These are phyloP conservation scores for Notocelia uddmanniana DNA, from an alignment of 2,888 invertebrate genomes.

Conservation along the genomic window DNA sequence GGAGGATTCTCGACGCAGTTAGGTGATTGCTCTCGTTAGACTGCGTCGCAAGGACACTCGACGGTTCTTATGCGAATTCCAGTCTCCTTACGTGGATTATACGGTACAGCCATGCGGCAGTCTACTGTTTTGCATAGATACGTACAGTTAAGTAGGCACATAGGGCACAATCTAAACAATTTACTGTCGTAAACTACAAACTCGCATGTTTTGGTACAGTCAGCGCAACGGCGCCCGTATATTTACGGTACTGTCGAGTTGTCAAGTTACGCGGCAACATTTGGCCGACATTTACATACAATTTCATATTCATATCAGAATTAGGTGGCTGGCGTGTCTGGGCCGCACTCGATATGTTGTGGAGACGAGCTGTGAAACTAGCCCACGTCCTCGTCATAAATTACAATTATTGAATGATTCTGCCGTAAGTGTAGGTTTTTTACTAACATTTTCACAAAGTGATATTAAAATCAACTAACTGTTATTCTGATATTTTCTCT, in stretches of 20 bases:
- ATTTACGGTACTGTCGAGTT: conserved; percentile 78
- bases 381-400: conserved; percentile 45
- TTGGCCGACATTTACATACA: conserved; percentile 79
- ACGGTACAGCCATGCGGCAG: conserved; percentile 51
- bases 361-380: conserved; percentile 57
- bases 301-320: conserved; percentile 83
- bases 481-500: background rate
- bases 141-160: conserved; percentile 54
- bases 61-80: conserved; percentile 59
- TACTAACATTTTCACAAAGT: background rate
- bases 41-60: conserved; percentile 65
- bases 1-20: conserved; percentile 76
- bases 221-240: conserved; percentile 71
- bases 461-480: background rate
- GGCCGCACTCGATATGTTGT: conserved; percentile 59
- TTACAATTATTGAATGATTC: background rate
- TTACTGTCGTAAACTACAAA: conserved; percentile 73
- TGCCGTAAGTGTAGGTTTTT: background rate
- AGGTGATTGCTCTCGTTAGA: conserved; percentile 78
- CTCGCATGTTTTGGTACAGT: conserved; percentile 75
- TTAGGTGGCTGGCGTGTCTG: conserved; percentile 66
- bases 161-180: conserved; percentile 72
- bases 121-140: conserved; percentile 57
- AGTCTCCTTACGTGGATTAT: conserved; percentile 58
- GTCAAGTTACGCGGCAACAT: conserved; percentile 76